These are phyloP conservation scores for Ormyrus thymus DNA, from an alignment of 2,888 invertebrate genomes.

Conservation along the genomic window DNA sequence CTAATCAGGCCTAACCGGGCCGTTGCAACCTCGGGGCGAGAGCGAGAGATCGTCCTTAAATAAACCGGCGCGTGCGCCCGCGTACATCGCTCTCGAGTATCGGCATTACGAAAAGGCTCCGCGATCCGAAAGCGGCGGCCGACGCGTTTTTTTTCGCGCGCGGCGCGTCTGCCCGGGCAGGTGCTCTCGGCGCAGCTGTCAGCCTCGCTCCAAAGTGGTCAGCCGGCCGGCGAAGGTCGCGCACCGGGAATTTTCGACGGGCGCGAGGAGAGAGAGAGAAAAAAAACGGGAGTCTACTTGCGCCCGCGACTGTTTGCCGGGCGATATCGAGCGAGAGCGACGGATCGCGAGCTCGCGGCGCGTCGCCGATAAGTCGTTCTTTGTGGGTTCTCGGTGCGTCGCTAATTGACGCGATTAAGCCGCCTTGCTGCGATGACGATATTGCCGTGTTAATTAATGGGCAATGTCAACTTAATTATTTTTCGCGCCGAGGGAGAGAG, in stretches of 20 bases:
- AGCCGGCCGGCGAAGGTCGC: conserved; percentile 37
- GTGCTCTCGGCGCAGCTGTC: conserved; percentile 38
- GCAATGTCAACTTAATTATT: too few species aligned
- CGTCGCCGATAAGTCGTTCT: too few species aligned
- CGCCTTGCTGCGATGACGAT: too few species aligned
- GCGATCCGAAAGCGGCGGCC: conserved; percentile 38
- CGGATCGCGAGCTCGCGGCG: too few species aligned
- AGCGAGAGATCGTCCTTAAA: conserved; percentile 10
- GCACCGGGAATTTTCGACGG: conserved; percentile 26
- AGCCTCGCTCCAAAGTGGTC: conserved; percentile 11
- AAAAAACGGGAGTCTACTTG: too few species aligned
- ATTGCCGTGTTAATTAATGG: too few species aligned
- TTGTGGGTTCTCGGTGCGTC: too few species aligned
- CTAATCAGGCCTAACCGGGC: background rate
- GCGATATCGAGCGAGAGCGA: too few species aligned
- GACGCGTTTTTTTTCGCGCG: conserved; percentile 22
- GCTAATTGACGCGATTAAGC: too few species aligned
- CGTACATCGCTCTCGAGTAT: background rate
- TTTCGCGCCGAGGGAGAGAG: too few species aligned
- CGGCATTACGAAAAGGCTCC: conserved; percentile 32
- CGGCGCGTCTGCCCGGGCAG: background rate
- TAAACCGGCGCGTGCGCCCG: background rate
- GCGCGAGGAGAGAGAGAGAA: background rate
- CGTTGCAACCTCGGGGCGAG: background rate
- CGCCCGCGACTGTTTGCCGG: too few species aligned